These are phyloP conservation scores for Melanostoma mellinum DNA, from an alignment of 2,888 invertebrate genomes.

Conservation along the genomic window DNA sequence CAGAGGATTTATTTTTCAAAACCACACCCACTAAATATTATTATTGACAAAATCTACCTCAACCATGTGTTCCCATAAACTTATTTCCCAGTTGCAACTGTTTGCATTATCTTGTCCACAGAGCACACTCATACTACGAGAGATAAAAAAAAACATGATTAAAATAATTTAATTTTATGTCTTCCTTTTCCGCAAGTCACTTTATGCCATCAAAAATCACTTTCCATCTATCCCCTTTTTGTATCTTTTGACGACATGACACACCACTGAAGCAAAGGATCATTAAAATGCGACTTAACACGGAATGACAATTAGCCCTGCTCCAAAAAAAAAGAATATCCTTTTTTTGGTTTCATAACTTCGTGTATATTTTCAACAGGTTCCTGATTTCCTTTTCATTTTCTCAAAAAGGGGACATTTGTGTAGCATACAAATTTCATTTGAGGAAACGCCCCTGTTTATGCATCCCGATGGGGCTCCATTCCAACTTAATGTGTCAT, in stretches of 20 bases:
- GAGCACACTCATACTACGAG: too few species aligned
- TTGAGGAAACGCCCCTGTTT: slow-evolving; percentile 37
- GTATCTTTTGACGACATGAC: slow-evolving; percentile 39
- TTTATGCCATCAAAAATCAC: slow-evolving; percentile 3
- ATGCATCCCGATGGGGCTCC: slow-evolving; percentile 39
- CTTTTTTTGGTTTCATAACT: slow-evolving; percentile 36
- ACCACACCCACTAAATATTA: too few species aligned
- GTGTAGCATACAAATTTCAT: slow-evolving; percentile 40
- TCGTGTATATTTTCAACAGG: slow-evolving; percentile 2
- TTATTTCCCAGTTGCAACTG: too few species aligned
- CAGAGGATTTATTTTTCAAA: too few species aligned
- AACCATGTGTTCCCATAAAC: too few species aligned
- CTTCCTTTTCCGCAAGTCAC: slow-evolving; percentile 9
- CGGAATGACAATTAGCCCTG: slow-evolving; percentile 69
- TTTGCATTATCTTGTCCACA: too few species aligned
- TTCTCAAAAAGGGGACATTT: background rate
- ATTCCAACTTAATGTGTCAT: slow-evolving; percentile 19
- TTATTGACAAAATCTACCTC: too few species aligned
- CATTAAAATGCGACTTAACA: slow-evolving; percentile 69
- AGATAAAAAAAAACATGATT: background rate
- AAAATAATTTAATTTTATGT: slow-evolving; percentile 11
- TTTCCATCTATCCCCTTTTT: background rate
- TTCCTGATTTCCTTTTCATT: background rate
- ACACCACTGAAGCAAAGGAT: slow-evolving; percentile 50
- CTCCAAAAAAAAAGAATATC: slow-evolving; percentile 50